Percentiles rank a stretch among this genome's conserved stretches.
phyloP scores from a whole-genome alignment of 2,797 vertebrate genomes.

The Hirundo rustica region DNA sequence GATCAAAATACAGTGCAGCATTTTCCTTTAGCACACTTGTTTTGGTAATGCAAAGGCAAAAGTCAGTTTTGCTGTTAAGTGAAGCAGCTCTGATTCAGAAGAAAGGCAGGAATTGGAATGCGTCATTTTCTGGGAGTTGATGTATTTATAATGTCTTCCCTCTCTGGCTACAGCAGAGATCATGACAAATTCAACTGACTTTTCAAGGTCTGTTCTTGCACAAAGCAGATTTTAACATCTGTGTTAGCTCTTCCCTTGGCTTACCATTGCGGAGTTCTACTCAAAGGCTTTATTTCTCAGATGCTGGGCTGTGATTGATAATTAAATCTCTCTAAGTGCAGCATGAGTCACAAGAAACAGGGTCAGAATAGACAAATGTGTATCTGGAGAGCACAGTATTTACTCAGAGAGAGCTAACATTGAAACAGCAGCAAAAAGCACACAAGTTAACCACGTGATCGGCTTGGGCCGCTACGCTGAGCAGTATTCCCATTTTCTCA shows the following conservation, averaged over 20 bases:
- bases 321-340: neutral
- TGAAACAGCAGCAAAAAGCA: neutral
- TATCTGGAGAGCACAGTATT: neutral
- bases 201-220: neutral
- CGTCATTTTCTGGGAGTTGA: accelerated
- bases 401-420: neutral
- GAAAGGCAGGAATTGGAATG: neutral
- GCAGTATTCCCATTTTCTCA: neutral
- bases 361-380: neutral
- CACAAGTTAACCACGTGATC: neutral
- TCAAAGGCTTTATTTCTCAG: constrained; percentile 27
- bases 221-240: constrained; percentile 4
- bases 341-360: neutral
- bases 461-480: neutral
- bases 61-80: neutral
- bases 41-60: neutral
- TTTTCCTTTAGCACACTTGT: neutral
- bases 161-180: neutral
- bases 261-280: neutral
- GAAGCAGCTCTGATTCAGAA: neutral
- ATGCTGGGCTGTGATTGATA: neutral
- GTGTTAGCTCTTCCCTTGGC: neutral
- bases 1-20: neutral
- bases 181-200: neutral
- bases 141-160: neutral